phyloP scores from a whole-genome alignment of 2,888 invertebrate genomes.

The Leptinotarsa juncta region DNA sequence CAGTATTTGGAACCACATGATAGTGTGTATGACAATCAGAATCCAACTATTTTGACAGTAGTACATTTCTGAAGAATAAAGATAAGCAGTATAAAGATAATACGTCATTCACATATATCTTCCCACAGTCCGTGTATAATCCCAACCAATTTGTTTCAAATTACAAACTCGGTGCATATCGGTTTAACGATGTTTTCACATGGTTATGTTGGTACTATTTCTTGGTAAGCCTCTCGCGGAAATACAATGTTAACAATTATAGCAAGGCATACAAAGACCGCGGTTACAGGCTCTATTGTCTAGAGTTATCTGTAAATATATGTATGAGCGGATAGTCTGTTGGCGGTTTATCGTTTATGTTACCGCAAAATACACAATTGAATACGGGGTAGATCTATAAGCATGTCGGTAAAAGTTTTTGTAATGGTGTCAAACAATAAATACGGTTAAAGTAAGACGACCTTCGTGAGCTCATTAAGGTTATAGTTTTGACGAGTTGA shows the following conservation, averaged over 20 bases:
- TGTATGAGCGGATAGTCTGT: slow-evolving; percentile 29
- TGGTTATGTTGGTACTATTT: slow-evolving; percentile 25
- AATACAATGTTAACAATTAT: slow-evolving; percentile 32
- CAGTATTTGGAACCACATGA: too few species aligned
- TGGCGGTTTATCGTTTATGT: slow-evolving; percentile 29
- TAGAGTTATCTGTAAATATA: slow-evolving; percentile 26
- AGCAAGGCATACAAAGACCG: slow-evolving; percentile 21
- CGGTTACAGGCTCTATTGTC: slow-evolving; percentile 29
- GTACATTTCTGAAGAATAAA: too few species aligned
- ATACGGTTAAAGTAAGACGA: too few species aligned
- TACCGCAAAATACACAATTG: slow-evolving; percentile 15
- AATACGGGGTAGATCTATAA: slow-evolving; percentile 6
- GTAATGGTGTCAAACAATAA: too few species aligned
- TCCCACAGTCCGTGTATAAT: background rate
- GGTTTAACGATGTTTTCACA: slow-evolving; percentile 4
- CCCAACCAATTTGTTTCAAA: slow-evolving; percentile 7
- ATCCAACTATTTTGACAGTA: too few species aligned
- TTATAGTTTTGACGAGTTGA: too few species aligned
- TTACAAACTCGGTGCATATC: slow-evolving; percentile 8
- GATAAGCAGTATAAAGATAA: background rate
- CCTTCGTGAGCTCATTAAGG: too few species aligned
- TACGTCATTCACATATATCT: background rate
- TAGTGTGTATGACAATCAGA: too few species aligned
- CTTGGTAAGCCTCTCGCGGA: slow-evolving; percentile 22
- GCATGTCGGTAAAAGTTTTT: background rate